Base-by-base conservation (phyloP, 2,113 vertebrate genomes). In the Eulemur macaco region DNA sequence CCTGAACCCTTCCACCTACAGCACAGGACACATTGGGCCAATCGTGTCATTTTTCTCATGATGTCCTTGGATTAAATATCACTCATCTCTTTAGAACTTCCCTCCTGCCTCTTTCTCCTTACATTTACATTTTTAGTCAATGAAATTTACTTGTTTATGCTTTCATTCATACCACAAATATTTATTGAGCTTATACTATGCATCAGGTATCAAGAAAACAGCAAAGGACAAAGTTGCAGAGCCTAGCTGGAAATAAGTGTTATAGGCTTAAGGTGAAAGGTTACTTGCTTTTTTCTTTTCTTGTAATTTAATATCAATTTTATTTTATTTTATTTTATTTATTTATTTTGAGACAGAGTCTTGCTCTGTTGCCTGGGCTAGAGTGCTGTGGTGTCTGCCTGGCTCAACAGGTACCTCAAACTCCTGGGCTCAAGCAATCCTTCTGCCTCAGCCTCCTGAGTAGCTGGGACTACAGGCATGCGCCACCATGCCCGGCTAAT, bases 281-380 rank as follows among this genome's bases (percentile, higher is more conserved):
- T 39, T 80, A 31, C 23, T 29, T 69, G 17, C 4, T 42, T 92
- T 90, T 89, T 37, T 39, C 42, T 7, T 80, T 85, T 78, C 96
- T 73, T 69, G 14, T 81, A 91, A 23, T 25, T 73, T 39, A 78
- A 63, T 58, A 29, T 78, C 85, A 58, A 83, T 68, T 80, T 86
- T 27, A 77, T 97, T 96, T 89, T 63, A 60, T 96, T 96, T 89
- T 63, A 60, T 96, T 96, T 89, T 63, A 60, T 96, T 89, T 63
- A 60, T 96, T 89, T 63, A 60, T 73, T 91, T 96, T 64, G 42
- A 42, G 42, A 42, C 42, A 42, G 42, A 42, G 42, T 42, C 42
- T 42, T 42, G 42, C 42, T 42, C 42, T 42, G 42, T 42, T 42
- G 42, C 42, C 42, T 42, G 42, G 42, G 42, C 42, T 42, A 42